Evolutionary conservation across 2,888 invertebrate genomes (phyloP).

Genomic region (Ennomos fuscantarius): DNA sequence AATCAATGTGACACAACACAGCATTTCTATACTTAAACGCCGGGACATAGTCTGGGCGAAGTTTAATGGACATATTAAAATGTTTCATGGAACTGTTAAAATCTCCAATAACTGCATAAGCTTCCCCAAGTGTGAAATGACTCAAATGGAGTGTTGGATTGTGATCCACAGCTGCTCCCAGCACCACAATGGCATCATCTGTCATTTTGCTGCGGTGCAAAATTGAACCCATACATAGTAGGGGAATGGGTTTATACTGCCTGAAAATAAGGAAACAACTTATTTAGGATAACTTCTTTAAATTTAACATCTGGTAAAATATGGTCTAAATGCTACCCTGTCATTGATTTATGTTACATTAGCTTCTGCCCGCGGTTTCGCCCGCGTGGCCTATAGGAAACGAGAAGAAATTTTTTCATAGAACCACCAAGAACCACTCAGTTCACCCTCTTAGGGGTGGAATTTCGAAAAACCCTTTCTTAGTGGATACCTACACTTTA

Average conservation of each 20-base stretch:
- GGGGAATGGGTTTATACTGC: conserved; percentile 88
- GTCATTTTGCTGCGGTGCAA: conserved; percentile 88
- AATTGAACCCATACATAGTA: conserved; percentile 90
- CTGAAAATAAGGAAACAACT: conserved; percentile 71
- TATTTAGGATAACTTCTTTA: conserved; percentile 22
- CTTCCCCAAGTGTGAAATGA: conserved; percentile 89
- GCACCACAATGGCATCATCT: conserved; percentile 89
- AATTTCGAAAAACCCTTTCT: too few relatives aligned
- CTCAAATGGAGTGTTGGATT: conserved; percentile 85
- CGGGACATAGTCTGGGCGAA: conserved; percentile 86
- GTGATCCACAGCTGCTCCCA: conserved; percentile 90
- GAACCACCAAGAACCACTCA: too few relatives aligned
- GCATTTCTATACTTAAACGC: conserved; percentile 87
- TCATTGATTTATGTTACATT: too few relatives aligned
- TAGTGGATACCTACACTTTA: too few relatives aligned
- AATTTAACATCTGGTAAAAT: background rate
- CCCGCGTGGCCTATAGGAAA: too few relatives aligned
- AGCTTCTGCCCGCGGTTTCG: too few relatives aligned
- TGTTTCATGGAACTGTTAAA: conserved; percentile 88
- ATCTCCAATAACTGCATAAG: conserved; percentile 89
- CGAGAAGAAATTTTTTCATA: too few relatives aligned
- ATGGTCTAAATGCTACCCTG: too few relatives aligned
- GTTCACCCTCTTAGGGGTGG: too few relatives aligned
- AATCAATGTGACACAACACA: conserved; percentile 88
- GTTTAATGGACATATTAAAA: conserved; percentile 86